phyloP scores from a whole-genome alignment of 2,113 vertebrate species.

The Lutjanus erythropterus region DNA sequence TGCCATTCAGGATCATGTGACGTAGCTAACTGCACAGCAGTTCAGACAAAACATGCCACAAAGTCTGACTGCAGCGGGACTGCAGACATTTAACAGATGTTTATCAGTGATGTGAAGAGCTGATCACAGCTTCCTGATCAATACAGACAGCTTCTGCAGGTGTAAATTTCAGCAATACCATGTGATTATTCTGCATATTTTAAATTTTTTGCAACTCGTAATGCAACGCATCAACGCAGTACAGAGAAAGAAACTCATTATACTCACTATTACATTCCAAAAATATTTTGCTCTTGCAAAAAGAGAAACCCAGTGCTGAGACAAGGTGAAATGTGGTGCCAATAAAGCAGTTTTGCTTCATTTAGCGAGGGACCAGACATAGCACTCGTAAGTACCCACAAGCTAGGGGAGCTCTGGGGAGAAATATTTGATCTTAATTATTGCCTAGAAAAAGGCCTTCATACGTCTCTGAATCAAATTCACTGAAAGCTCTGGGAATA shows the following conservation, averaged over 20 bases:
- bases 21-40: slow-evolving; percentile 7
- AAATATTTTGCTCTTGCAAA: background rate
- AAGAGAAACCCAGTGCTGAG: background rate
- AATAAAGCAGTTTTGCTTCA: background rate
- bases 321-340: background rate
- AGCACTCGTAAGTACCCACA: background rate
- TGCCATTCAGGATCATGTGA: slow-evolving; percentile 63
- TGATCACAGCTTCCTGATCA: slow-evolving; percentile 5
- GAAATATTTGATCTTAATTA: slow-evolving; percentile 3
- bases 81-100: slow-evolving; percentile 21
- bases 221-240: background rate
- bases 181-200: background rate
- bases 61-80: slow-evolving; percentile 60
- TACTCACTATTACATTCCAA: background rate
- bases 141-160: background rate
- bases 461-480: background rate
- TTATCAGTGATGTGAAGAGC: slow-evolving; percentile 4
- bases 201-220: background rate
- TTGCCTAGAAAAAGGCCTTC: background rate
- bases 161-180: background rate
- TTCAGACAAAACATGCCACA: slow-evolving; percentile 47
- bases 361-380: background rate
- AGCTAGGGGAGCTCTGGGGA: background rate
- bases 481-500: slow-evolving; percentile 42
- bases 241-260: background rate